These are phyloP conservation scores for Nothura maculosa DNA, from an alignment of 2,797 vertebrate species.

Conservation along the genomic window DNA sequence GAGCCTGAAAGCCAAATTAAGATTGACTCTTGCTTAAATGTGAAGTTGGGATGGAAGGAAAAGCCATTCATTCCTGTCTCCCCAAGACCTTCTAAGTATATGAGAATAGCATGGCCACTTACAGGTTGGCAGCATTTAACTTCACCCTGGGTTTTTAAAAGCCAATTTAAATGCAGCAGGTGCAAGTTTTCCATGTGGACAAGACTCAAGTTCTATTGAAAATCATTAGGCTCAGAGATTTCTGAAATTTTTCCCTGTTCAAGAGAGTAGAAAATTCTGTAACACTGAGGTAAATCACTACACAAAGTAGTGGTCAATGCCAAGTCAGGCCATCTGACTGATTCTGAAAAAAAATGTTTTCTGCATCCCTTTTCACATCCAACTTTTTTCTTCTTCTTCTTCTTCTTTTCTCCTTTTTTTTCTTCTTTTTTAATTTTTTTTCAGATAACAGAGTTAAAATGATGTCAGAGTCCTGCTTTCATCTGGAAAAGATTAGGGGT, in stretches of 20 bases:
- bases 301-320: background rate
- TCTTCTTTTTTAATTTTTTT: background rate
- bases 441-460: background rate
- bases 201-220: background rate
- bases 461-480: background rate
- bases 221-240: conserved; percentile 21
- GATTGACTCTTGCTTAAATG: background rate
- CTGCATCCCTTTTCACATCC: background rate
- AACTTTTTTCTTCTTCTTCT: background rate
- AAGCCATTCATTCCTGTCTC: background rate
- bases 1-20: background rate
- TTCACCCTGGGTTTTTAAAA: background rate
- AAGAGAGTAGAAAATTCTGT: background rate
- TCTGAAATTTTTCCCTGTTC: background rate
- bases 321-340: background rate
- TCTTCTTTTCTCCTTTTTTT: background rate
- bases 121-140: background rate
- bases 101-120: background rate
- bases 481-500: conserved; percentile 1
- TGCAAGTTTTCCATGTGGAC: background rate
- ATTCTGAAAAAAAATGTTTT: background rate
- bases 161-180: conserved; percentile 44
- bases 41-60: background rate
- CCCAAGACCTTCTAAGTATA: background rate
- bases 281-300: background rate